Conservation (phyloP, 2,797 vertebrate genomes). For the Gobio occitaniae region DNA sequence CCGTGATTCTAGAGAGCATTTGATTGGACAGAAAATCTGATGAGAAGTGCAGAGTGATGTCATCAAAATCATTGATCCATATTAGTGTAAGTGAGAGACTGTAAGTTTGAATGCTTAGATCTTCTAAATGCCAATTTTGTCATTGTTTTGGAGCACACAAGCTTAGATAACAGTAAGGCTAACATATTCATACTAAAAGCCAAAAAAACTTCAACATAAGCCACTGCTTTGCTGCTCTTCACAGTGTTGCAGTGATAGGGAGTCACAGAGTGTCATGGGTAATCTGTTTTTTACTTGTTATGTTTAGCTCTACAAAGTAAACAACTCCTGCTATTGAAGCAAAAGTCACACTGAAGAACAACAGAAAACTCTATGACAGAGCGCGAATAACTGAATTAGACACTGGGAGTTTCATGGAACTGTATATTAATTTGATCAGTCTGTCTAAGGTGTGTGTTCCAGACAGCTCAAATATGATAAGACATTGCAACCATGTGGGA, state of each 20-base stretch:
- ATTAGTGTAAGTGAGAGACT: too few species aligned
- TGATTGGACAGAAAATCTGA: too few species aligned
- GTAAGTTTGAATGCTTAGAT: too few species aligned
- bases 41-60: too few species aligned
- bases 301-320: conserved; percentile 37
- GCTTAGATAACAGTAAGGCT: too few species aligned
- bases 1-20: too few species aligned
- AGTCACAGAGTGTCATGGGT: conserved; percentile 17
- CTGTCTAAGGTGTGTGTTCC: conserved; percentile 44
- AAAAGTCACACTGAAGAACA: conserved; percentile 21
- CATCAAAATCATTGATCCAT: too few species aligned
- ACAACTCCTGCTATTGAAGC: not conserved
- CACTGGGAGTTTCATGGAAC: conserved; percentile 38
- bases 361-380: conserved; percentile 13
- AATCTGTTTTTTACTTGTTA: conserved; percentile 11
- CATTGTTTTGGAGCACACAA: too few species aligned
- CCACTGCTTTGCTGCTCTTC: not conserved
- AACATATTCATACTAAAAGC: not conserved
- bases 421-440: conserved; percentile 47
- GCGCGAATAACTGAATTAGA: conserved; percentile 44
- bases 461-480: conserved; percentile 55
- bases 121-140: too few species aligned
- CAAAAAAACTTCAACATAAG: not conserved
- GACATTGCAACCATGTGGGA: conserved; percentile 31
- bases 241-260: not conserved